phyloP scores from a whole-genome alignment of 2,113 vertebrate species.

The Herpetotheres cachinnans region DNA sequence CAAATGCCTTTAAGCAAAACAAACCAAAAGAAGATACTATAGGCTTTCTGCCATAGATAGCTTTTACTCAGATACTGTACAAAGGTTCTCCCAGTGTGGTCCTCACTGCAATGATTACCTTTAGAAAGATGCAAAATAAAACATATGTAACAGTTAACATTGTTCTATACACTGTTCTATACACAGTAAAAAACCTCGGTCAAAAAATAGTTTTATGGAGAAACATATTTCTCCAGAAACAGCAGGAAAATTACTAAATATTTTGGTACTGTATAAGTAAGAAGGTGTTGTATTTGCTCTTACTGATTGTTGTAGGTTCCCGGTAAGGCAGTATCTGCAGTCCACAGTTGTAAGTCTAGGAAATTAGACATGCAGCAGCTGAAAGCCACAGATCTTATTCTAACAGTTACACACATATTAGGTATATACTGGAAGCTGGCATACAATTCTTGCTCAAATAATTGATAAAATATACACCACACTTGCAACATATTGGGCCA shows the following conservation, averaged over 20 bases:
- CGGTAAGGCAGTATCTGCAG: background rate
- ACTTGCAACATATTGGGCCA: background rate
- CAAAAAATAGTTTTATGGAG: background rate
- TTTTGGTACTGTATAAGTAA: background rate
- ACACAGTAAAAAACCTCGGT: background rate
- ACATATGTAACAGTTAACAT: background rate
- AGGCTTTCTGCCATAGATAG: background rate
- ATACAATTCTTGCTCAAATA: background rate
- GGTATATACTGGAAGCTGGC: background rate
- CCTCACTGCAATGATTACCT: background rate
- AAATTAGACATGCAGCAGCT: background rate
- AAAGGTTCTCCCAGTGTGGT: background rate
- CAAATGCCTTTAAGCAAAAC: background rate
- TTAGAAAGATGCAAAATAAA: background rate
- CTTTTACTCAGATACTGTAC: background rate
- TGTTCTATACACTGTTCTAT: background rate
- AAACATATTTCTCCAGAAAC: background rate
- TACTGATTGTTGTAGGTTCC: background rate
- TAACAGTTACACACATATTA: background rate
- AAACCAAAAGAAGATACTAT: background rate
- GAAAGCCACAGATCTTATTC: background rate
- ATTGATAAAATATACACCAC: background rate
- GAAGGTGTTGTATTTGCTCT: background rate
- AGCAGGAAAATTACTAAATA: background rate
- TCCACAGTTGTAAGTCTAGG: background rate